These are phyloP conservation scores for Aphodius sticticus DNA, from an alignment of 2,888 invertebrate species.

Conservation along the genomic window DNA sequence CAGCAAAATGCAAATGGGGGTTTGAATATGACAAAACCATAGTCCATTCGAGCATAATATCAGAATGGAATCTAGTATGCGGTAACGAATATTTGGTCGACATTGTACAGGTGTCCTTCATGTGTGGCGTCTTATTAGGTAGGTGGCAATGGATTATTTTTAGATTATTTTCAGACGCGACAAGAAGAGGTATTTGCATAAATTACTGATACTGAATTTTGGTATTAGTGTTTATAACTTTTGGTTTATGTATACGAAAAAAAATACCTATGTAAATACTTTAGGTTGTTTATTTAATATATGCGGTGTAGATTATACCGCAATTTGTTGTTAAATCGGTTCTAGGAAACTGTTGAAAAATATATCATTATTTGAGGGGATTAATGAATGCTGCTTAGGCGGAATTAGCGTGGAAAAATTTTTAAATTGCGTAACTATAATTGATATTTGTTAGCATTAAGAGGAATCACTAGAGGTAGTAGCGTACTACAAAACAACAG, in stretches of 20 bases:
- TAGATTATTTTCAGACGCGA: background rate
- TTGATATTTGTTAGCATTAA: too few relatives aligned
- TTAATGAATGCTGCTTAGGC: too few relatives aligned
- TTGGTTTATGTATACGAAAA: too few relatives aligned
- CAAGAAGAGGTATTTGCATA: background rate
- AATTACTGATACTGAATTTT: conserved; percentile 13
- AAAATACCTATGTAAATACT: too few relatives aligned
- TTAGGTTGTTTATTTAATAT: background rate
- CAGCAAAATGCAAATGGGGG: conserved; percentile 51
- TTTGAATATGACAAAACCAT: conserved; percentile 65
- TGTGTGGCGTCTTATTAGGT: conserved; percentile 70
- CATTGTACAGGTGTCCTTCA: conserved; percentile 68
- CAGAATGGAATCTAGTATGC: conserved; percentile 74
- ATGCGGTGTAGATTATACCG: background rate
- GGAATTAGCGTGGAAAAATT: too few relatives aligned
- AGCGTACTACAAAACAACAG: too few relatives aligned
- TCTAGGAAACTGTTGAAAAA: background rate
- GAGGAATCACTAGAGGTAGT: too few relatives aligned
- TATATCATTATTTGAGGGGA: too few relatives aligned
- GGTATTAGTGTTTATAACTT: background rate
- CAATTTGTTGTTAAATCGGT: background rate
- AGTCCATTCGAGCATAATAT: conserved; percentile 70
- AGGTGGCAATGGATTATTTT: conserved; percentile 13
- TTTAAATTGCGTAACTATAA: too few relatives aligned
- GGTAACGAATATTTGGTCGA: conserved; percentile 65